Conservation (phyloP, 2,797 vertebrate genomes). For the Phataginus tetradactyla region DNA sequence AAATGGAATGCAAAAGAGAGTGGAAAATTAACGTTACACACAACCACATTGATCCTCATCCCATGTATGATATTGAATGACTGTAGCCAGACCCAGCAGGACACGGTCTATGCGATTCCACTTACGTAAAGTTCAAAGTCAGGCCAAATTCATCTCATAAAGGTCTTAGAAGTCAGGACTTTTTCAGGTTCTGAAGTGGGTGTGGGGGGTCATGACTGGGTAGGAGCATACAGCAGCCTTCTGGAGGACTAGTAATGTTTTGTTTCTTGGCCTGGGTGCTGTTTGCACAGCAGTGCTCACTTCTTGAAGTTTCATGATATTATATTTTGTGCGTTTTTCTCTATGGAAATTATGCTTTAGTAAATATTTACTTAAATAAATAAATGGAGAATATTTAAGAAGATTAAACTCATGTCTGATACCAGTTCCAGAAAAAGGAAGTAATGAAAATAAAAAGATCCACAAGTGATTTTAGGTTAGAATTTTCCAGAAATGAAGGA, state of each 20-base stretch:
- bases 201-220: background rate
- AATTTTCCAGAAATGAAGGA: constrained; percentile 12
- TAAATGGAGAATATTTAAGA: background rate
- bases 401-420: background rate
- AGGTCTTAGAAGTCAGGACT: background rate
- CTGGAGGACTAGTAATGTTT: background rate
- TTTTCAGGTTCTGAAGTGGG: too few species aligned
- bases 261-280: background rate
- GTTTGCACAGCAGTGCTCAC: background rate
- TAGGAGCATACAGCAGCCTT: background rate
- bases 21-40: background rate
- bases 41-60: background rate
- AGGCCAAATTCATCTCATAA: background rate
- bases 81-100: background rate
- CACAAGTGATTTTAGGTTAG: background rate
- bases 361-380: background rate
- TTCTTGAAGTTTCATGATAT: background rate
- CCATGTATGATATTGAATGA: background rate
- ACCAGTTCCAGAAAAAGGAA: background rate
- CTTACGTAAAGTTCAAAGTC: background rate
- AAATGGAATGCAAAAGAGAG: background rate
- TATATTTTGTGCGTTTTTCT: background rate
- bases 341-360: background rate
- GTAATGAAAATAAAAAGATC: background rate
- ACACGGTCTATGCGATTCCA: background rate